Percentiles rank a stretch among this genome's conserved stretches.
Evolutionary conservation across 2,888 invertebrate genomes (phyloP).

Genomic region (Lottia scabra): DNA sequence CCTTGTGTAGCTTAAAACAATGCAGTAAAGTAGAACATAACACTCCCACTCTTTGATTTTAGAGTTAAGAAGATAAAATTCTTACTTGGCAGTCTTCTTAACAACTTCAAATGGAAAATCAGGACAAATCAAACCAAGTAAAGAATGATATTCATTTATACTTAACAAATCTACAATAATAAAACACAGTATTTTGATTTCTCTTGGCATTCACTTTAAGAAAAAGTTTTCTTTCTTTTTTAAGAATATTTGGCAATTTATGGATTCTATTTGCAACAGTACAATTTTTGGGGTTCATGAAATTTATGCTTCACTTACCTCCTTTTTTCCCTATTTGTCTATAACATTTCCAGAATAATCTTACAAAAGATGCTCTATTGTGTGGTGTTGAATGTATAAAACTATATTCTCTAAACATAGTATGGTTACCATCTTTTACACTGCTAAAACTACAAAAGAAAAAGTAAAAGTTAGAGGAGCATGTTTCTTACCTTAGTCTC

Average conservation of each 20-base stretch:
- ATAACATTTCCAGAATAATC: slow-evolving; percentile 67
- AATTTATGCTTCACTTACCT: slow-evolving; percentile 59
- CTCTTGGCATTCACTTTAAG: too few species aligned
- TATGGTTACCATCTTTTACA: slow-evolving; percentile 66
- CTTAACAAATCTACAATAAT: slow-evolving; percentile 62
- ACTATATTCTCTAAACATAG: slow-evolving; percentile 65
- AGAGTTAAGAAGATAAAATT: not conserved
- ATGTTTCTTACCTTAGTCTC: too few species aligned
- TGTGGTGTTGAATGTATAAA: slow-evolving; percentile 65
- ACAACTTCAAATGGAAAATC: slow-evolving; percentile 67
- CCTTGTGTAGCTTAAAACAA: too few species aligned
- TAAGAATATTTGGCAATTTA: too few species aligned
- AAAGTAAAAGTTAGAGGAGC: too few species aligned
- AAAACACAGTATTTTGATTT: not conserved
- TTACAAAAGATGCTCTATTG: slow-evolving; percentile 67
- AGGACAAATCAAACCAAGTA: slow-evolving; percentile 64
- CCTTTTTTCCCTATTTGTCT: slow-evolving; percentile 66
- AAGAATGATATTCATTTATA: slow-evolving; percentile 66
- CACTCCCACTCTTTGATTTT: not conserved
- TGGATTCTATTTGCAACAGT: too few species aligned
- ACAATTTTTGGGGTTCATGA: too few species aligned
- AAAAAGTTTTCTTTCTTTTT: too few species aligned
- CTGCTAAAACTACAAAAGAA: slow-evolving; percentile 59
- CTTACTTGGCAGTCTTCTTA: slow-evolving; percentile 67
- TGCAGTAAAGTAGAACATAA: too few species aligned